Base-by-base conservation (phyloP, 2,888 invertebrate species). In the Volucella inflata region DNA sequence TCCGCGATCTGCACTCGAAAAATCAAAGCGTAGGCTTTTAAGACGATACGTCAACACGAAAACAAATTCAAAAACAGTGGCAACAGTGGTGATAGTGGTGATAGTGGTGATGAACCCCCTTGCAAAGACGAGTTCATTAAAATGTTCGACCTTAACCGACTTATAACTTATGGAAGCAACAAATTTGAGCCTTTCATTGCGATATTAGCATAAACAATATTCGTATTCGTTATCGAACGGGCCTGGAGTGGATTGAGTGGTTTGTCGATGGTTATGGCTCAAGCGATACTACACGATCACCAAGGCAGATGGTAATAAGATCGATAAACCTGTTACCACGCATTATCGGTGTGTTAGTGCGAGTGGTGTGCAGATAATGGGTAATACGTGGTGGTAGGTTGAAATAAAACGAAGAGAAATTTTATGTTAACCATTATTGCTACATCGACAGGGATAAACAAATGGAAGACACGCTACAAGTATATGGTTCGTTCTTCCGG, bases 101-200 rank as follows among this genome's bases (percentile, higher is more conserved):
- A n/a, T n/a, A n/a, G n/a, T n/a, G 16, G 48, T 12, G 46, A 17
- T 21, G 21, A 44, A 42, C 14, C 38, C 55, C 44, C 38, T 53
- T 51, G 60, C 60, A 6, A 30, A 30, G 62, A 55, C 71, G 67
- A 71, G 70, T 72, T 81, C 68, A 81, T 84, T 81, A 81, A 87
- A 75, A 72, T 78, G 78, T 72, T 62, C 72, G 87, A 84, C 87
- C 87, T 87, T 87, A 87, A 87, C 87, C 87, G 87, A 87, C 76
- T 81, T 87, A 72, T 40, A 75, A 76, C 30, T 16, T 72, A 57
- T 53, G 44, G 53, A 55, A 79, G 55, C 68, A 55, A 75, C 68
- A 57, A 68, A 67, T 68, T 74, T 72, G 38, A 17, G 44, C 42
- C 53, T 53, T 67, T 53, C 51, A 62, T 79, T 50, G 17, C 42